phyloP scores from a whole-genome alignment of 2,888 invertebrate species.

The Formica aserva region DNA sequence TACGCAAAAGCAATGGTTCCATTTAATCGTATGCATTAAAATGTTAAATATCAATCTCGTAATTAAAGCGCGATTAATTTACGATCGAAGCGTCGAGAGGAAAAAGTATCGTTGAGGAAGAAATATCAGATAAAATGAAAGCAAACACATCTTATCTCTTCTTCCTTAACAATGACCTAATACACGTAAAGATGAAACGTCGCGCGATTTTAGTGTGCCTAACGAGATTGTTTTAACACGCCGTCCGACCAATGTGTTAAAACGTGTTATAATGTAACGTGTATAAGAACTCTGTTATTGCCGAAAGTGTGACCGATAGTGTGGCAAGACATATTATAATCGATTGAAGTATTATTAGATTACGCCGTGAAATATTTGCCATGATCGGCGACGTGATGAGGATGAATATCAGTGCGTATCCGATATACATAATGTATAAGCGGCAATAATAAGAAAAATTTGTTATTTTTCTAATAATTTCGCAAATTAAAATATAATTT shows the following conservation, averaged over 20 bases:
- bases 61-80: constrained; percentile 19
- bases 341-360: constrained; percentile 43
- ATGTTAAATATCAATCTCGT: background rate
- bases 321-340: background rate
- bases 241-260: background rate
- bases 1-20: background rate
- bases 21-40: background rate
- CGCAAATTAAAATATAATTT: no score
- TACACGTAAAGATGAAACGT: constrained; percentile 3
- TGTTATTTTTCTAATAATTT: background rate
- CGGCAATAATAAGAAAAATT: constrained; percentile 19
- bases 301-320: background rate
- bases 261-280: constrained; percentile 11
- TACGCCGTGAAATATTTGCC: constrained; percentile 37
- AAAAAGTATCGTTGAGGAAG: constrained; percentile 7
- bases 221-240: constrained; percentile 12
- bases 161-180: constrained; percentile 25
- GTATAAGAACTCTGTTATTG: constrained; percentile 5
- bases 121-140: constrained; percentile 22
- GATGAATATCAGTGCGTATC: background rate
- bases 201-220: constrained; percentile 13
- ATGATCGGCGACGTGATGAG: constrained; percentile 8
- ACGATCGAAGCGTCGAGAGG: background rate
- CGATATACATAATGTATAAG: background rate
- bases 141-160: constrained; percentile 10